These are phyloP conservation scores for Popillia japonica DNA, from an alignment of 1,140 invertebrate genomes.

Conservation along the genomic window DNA sequence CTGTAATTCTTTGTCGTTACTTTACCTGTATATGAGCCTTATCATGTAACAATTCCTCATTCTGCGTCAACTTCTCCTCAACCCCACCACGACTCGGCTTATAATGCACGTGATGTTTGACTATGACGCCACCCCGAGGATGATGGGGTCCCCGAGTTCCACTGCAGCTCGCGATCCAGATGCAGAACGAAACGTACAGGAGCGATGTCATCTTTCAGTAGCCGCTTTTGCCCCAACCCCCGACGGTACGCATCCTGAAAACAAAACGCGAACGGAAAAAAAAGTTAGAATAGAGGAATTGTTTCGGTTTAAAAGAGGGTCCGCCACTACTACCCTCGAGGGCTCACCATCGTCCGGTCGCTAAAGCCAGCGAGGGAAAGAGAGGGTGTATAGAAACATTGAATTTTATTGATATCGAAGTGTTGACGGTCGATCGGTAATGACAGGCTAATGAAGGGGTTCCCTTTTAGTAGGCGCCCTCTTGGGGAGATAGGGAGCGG, in stretches of 20 bases:
- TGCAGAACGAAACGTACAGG: constrained; percentile 12
- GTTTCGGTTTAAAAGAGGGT: not conserved
- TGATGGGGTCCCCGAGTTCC: constrained; percentile 74
- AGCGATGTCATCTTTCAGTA: constrained; percentile 21
- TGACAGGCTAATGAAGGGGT: constrained; percentile 57
- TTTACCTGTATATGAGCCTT: constrained; percentile 64
- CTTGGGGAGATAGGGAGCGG: constrained; percentile 44
- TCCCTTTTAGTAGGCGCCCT: constrained; percentile 43
- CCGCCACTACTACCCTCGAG: not conserved
- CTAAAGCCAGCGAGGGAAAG: not conserved
- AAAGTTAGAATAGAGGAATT: not conserved
- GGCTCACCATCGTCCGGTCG: not conserved
- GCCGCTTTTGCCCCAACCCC: constrained; percentile 22
- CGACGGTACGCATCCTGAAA: constrained; percentile 8
- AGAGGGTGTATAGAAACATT: constrained; percentile 41
- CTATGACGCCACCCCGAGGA: constrained; percentile 67
- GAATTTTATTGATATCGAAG: constrained; percentile 55
- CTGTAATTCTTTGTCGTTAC: not conserved
- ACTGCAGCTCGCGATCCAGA: constrained; percentile 42
- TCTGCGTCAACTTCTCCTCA: constrained; percentile 70
- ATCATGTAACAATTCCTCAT: constrained; percentile 74
- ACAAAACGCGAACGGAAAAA: not conserved
- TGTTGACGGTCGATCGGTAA: constrained; percentile 56
- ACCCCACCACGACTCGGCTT: constrained; percentile 59
- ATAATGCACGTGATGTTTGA: constrained; percentile 69